Evolutionary conservation across 2,888 invertebrate genomes (phyloP).

Genomic region (Chironomus riparius): DNA sequence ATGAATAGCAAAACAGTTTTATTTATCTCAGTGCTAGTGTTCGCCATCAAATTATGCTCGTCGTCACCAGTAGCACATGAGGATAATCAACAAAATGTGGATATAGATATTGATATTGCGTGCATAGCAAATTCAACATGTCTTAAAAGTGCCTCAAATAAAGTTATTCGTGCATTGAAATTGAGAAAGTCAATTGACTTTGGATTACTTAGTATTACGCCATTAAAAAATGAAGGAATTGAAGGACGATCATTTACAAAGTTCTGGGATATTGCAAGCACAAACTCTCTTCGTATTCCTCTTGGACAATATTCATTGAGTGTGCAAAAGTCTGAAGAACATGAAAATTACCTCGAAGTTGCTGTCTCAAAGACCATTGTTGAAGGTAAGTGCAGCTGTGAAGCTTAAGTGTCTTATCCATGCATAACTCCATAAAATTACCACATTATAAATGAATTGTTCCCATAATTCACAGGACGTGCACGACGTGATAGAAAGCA

Average conservation of each 20-base stretch:
- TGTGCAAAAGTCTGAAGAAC: conserved; percentile 39
- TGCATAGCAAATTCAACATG: conserved; percentile 56
- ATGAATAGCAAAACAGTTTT: conserved; percentile 13
- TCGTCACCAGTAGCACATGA: conserved; percentile 32
- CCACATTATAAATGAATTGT: neutral
- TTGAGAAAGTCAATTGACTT: conserved; percentile 48
- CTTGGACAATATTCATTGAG: conserved; percentile 41
- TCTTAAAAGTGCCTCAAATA: conserved; percentile 46
- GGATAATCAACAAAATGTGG: conserved; percentile 33
- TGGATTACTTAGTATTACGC: conserved; percentile 49
- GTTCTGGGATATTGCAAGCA: conserved; percentile 38
- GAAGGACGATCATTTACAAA: conserved; percentile 32
- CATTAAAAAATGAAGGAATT: conserved; percentile 36
- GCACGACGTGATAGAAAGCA: conserved; percentile 51
- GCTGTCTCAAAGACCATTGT: conserved; percentile 37
- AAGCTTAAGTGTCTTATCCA: no score
- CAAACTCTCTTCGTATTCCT: conserved; percentile 40
- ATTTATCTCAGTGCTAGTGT: conserved; percentile 9
- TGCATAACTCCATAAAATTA: no score
- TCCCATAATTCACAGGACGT: conserved; percentile 31
- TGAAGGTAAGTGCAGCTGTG: conserved; percentile 34
- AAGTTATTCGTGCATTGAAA: conserved; percentile 46
- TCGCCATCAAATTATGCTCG: neutral
- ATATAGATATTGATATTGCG: conserved; percentile 36
- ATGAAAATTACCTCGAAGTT: conserved; percentile 40